Conservation (phyloP, 1,140 invertebrate species). For the Lethrus apterus region DNA sequence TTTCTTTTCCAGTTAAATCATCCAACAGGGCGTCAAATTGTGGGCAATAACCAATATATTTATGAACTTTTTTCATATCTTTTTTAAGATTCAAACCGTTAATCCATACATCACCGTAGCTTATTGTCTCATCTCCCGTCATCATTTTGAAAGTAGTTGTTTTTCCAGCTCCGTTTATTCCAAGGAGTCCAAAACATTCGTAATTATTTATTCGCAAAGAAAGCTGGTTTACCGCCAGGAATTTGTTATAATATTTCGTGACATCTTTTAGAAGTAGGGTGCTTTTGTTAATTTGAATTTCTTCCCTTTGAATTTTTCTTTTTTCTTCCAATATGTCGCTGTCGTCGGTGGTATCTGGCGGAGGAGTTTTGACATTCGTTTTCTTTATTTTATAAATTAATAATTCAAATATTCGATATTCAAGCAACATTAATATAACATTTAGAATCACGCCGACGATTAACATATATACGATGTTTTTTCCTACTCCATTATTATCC, state of each 20-base stretch:
- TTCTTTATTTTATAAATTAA: conserved; percentile 72
- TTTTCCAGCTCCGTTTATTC: conserved; percentile 70
- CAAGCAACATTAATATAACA: not conserved
- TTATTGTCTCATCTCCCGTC: conserved; percentile 65
- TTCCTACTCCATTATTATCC: conserved; percentile 8
- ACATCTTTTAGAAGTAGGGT: conserved; percentile 46
- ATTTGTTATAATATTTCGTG: conserved; percentile 59
- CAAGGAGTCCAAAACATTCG: conserved; percentile 86
- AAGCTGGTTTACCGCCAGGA: conserved; percentile 63
- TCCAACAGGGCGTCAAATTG: conserved; percentile 76
- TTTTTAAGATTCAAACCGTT: conserved; percentile 43
- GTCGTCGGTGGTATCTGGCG: conserved; percentile 8
- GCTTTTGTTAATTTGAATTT: conserved; percentile 32
- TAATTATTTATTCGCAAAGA: conserved; percentile 49
- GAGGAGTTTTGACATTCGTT: not conserved
- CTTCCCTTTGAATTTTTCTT: conserved; percentile 6
- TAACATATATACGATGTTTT: conserved; percentile 39
- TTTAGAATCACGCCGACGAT: not conserved
- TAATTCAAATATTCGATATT: conserved; percentile 20
- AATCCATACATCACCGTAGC: conserved; percentile 29
- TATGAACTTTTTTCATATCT: conserved; percentile 48
- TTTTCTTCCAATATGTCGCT: conserved; percentile 21
- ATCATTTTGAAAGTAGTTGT: conserved; percentile 84
- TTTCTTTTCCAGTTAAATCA: conserved; percentile 71
- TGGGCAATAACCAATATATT: conserved; percentile 64